A percentile compares a stretch with the other conserved stretches of the same genome.
Evolutionary conservation across 2,113 vertebrate genomes (phyloP).

Genomic region (Mesembrinibis cayennensis): DNA sequence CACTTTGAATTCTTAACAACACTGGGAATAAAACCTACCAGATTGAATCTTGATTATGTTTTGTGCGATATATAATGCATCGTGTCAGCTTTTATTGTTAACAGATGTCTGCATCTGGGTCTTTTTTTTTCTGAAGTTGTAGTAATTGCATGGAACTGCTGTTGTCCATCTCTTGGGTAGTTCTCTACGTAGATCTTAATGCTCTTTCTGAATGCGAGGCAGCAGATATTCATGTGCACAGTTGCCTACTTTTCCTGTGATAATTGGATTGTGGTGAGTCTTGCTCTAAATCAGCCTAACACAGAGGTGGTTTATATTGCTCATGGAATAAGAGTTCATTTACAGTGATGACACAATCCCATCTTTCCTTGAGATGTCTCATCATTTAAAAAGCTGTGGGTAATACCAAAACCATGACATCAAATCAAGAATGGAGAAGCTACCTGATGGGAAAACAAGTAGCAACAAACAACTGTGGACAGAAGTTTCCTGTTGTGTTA

Average conservation of each 20-base stretch:
- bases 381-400: neutral
- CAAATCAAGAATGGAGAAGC: neutral
- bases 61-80: neutral
- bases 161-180: neutral
- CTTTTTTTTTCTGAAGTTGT: neutral
- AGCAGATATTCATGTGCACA: neutral
- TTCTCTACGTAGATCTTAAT: neutral
- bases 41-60: slow-evolving; percentile 18
- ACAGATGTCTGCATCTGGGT: slow-evolving; percentile 11
- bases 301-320: neutral
- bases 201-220: neutral
- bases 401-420: neutral
- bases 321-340: neutral
- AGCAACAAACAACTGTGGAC: neutral
- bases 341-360: neutral
- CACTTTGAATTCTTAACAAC: neutral
- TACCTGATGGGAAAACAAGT: neutral
- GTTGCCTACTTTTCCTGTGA: neutral
- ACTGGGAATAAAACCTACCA: neutral
- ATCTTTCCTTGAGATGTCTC: neutral
- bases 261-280: neutral
- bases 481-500: neutral
- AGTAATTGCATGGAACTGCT: neutral
- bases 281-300: neutral
- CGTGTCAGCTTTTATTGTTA: neutral